Evolutionary conservation across 2,888 invertebrate species (phyloP).

Genomic region (Eilema depressum): DNA sequence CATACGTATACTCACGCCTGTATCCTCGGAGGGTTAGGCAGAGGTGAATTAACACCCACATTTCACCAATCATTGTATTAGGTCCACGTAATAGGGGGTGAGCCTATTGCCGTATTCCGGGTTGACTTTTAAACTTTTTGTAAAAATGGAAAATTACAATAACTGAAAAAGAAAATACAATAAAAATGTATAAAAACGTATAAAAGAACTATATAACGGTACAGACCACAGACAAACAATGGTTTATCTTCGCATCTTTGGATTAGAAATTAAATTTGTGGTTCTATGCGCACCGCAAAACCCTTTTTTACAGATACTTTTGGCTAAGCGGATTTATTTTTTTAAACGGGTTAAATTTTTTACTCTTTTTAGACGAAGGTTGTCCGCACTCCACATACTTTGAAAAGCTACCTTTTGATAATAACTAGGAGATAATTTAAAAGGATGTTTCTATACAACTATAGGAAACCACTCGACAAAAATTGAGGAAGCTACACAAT

Average conservation of each 20-base stretch:
- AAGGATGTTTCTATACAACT: constrained; percentile 32
- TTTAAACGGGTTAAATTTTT: constrained; percentile 76
- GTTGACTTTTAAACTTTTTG: too few species aligned
- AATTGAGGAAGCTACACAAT: constrained; percentile 43
- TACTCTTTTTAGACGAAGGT: constrained; percentile 55
- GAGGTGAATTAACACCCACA: too few species aligned
- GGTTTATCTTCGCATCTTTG: constrained; percentile 54
- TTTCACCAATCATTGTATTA: too few species aligned
- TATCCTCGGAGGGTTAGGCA: too few species aligned
- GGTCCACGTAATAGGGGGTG: too few species aligned
- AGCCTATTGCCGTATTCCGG: too few species aligned
- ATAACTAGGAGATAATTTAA: constrained; percentile 47
- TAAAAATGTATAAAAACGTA: background rate
- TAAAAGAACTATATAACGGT: constrained; percentile 40
- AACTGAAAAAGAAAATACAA: too few species aligned
- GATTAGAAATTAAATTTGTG: constrained; percentile 71
- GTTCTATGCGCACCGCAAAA: constrained; percentile 69
- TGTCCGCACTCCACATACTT: constrained; percentile 45
- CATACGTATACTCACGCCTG: too few species aligned
- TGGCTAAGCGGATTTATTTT: constrained; percentile 82
- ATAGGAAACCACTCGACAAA: constrained; percentile 42
- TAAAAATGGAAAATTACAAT: background rate
- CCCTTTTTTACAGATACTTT: constrained; percentile 71
- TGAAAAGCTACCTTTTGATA: constrained; percentile 35
- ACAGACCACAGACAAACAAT: constrained; percentile 46